Evolutionary conservation across 1,140 invertebrate genomes (phyloP).

Genomic region (Lepidurus apus): DNA sequence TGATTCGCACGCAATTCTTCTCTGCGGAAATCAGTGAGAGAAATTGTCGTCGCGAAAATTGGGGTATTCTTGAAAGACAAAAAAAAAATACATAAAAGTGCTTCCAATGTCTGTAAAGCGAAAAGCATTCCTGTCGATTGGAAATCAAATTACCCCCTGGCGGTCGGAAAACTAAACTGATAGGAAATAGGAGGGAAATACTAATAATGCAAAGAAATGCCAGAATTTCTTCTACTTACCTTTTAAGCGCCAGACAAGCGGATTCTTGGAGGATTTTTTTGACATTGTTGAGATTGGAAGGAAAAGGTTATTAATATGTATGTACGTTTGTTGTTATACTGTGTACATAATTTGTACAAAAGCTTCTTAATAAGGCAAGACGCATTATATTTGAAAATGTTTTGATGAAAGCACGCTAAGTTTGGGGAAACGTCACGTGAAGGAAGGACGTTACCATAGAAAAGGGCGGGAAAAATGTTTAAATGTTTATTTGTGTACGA

Average conservation of each 20-base stretch:
- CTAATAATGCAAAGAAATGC: background rate
- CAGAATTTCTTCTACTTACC: background rate
- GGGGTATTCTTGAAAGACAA: background rate
- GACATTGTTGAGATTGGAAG: background rate
- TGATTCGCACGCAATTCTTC: background rate
- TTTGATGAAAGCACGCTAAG: background rate
- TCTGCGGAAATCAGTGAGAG: background rate
- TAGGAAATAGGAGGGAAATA: background rate
- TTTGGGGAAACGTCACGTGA: background rate
- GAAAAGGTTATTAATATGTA: background rate
- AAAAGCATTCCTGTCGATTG: background rate
- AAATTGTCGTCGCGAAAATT: background rate
- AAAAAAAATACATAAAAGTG: background rate
- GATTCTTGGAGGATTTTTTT: background rate
- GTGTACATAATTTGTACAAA: slow-evolving; percentile 16
- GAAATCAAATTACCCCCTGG: background rate
- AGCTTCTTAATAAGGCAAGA: background rate
- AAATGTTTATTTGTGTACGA: slow-evolving; percentile 22
- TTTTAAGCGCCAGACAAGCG: background rate
- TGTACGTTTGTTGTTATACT: background rate
- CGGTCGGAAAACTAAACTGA: background rate
- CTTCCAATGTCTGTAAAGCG: background rate
- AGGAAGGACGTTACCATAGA: background rate
- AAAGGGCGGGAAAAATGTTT: background rate
- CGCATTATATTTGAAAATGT: background rate